Evolutionary conservation across 2,888 invertebrate genomes (phyloP), one percentile per base, ranked within the genome.

Genomic region (Zonitis immaculata): DNA sequence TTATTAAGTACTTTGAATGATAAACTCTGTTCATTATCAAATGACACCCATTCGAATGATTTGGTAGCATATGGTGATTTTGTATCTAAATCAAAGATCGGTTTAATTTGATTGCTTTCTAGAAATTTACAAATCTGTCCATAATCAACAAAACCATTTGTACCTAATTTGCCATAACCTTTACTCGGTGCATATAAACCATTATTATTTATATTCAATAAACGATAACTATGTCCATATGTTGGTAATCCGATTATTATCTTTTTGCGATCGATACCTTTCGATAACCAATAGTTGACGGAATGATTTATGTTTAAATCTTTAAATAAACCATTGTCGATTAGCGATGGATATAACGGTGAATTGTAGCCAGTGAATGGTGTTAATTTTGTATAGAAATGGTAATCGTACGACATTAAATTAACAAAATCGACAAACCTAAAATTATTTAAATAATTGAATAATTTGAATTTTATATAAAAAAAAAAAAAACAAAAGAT

Each of bases 391-490:
- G 84, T 81, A 68, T 82, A 95, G 67, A 84, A 88, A 73, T 95
- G 93, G 68, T 85, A 95, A 73, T 95, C 95, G 70, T 95, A 95
- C 0, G 89, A 82, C 95, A 95, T 95, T n/a, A 95, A 69, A 73
- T 91, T 93, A 0, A 92, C 82, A 77, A 84, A 91, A 73, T 95
- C 94, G 0, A 87, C 84, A 70, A 88, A 79, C 47, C 85, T 86
- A 67, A 50, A 75, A 73, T 54, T 53, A 49, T 58, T 50, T 43
- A 56, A 22, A 11, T n/a, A 11, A n/a, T 39, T n/a, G n/a, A 7
- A 39, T 7, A 2, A 39, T n/a, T n/a, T n/a, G n/a, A n/a, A n/a
- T n/a, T n/a, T n/a, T n/a, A n/a, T n/a, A n/a, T n/a, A n/a, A n/a
- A n/a, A n/a, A n/a, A n/a, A n/a, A n/a, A n/a, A n/a, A n/a, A n/a